Evolutionary conservation across 2,888 invertebrate species (phyloP).

Genomic region (Microctonus hyperodae): DNA sequence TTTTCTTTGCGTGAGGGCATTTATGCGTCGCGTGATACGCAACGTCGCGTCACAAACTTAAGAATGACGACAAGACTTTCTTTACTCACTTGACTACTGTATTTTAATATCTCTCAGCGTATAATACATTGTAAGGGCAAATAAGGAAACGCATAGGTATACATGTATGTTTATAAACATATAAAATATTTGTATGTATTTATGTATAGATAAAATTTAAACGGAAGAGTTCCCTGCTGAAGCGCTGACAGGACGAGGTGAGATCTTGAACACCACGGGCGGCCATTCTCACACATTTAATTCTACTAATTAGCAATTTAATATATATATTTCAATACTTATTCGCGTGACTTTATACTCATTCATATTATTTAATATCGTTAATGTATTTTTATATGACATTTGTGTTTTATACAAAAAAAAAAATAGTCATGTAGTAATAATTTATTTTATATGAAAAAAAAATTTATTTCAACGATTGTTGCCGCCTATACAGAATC

Average conservation of each 20-base stretch:
- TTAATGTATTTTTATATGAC: neutral
- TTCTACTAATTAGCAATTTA: constrained; percentile 26
- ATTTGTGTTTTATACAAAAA: neutral
- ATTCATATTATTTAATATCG: constrained; percentile 19
- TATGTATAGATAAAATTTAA: neutral
- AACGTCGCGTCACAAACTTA: constrained; percentile 22
- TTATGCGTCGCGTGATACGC: constrained; percentile 28
- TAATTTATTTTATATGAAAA: no score
- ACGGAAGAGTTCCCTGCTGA: constrained; percentile 13
- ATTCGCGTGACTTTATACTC: constrained; percentile 24
- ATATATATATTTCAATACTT: constrained; percentile 16
- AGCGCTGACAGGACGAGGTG: constrained; percentile 22
- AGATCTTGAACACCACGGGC: constrained; percentile 17
- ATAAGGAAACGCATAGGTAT: no score
- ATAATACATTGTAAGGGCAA: no score
- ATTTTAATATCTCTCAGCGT: neutral
- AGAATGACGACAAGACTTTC: constrained; percentile 28
- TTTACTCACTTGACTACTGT: neutral
- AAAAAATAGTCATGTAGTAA: no score
- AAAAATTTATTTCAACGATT: no score
- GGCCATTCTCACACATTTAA: constrained; percentile 23
- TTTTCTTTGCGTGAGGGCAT: constrained; percentile 9
- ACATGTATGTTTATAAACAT: neutral
- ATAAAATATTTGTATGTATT: no score
- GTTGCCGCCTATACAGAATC: no score